phyloP scores from a whole-genome alignment of 2,797 vertebrate genomes.

The Siniperca scherzeri region DNA sequence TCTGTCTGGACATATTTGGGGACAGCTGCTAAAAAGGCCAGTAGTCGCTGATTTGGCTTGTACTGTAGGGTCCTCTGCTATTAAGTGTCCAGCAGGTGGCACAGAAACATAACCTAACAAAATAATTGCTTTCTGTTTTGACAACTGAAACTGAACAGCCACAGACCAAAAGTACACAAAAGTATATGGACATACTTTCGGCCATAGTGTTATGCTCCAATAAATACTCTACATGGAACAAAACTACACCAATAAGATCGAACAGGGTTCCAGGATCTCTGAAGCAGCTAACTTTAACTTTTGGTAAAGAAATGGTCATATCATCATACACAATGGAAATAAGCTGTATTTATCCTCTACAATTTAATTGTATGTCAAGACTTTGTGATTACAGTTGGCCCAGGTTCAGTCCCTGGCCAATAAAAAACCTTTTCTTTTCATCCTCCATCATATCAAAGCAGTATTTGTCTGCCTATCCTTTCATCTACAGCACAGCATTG shows the following conservation, averaged over 20 bases:
- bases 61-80: neutral
- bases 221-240: neutral
- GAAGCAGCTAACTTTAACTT: too few species aligned
- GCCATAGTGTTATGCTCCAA: neutral
- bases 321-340: neutral
- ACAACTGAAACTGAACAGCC: neutral
- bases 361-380: neutral
- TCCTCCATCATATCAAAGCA: neutral
- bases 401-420: neutral
- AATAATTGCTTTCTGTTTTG: neutral
- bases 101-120: neutral
- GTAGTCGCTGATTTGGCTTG: neutral
- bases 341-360: neutral
- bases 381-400: neutral
- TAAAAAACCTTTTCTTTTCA: conserved; percentile 3
- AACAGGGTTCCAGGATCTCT: neutral
- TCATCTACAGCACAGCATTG: neutral
- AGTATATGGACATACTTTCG: neutral
- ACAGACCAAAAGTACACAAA: neutral
- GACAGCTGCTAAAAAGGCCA: neutral
- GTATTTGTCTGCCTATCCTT: neutral
- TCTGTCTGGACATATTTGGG: neutral
- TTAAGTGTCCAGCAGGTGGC: conserved; percentile 18
- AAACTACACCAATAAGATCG: neutral
- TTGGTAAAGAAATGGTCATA: too few species aligned